Conservation (phyloP, 1,140 invertebrate genomes). For the Drosophila eugracilis region DNA sequence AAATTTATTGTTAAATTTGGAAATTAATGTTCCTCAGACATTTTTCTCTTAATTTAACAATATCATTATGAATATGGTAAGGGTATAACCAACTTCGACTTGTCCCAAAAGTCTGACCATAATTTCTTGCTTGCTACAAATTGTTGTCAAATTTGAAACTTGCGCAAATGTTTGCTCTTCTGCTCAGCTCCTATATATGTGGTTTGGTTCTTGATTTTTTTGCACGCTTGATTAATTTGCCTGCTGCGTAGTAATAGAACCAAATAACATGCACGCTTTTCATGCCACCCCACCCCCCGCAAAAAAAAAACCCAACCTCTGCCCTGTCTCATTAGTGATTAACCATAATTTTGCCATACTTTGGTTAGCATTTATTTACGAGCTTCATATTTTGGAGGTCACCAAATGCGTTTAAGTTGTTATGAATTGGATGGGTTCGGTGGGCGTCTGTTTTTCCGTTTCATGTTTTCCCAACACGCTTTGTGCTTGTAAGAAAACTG, state of each 20-base stretch:
- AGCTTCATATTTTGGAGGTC: conserved; percentile 60
- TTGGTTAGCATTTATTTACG: conserved; percentile 64
- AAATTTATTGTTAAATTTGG: no score
- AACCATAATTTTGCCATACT: conserved; percentile 60
- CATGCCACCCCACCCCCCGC: neutral
- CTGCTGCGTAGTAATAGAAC: conserved; percentile 70
- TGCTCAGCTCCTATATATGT: conserved; percentile 19
- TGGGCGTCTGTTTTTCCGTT: conserved; percentile 47
- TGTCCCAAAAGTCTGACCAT: neutral
- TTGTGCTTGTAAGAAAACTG: conserved; percentile 29
- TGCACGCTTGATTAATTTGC: conserved; percentile 79
- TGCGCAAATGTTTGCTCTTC: conserved; percentile 55
- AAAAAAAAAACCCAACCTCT: conserved; percentile 35
- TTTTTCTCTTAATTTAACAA: no score
- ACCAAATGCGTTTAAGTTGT: conserved; percentile 70
- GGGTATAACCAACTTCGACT: conserved; percentile 19
- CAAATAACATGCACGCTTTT: conserved; percentile 47
- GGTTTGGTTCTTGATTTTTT: conserved; percentile 55
- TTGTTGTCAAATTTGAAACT: conserved; percentile 65
- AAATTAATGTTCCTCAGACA: no score
- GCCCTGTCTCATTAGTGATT: conserved; percentile 70
- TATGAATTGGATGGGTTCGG: conserved; percentile 26
- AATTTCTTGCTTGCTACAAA: conserved; percentile 38
- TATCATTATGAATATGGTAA: neutral
- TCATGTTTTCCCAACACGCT: conserved; percentile 39